Conservation (phyloP, 2,797 vertebrate species). For the Melanogrammus aeglefinus region DNA sequence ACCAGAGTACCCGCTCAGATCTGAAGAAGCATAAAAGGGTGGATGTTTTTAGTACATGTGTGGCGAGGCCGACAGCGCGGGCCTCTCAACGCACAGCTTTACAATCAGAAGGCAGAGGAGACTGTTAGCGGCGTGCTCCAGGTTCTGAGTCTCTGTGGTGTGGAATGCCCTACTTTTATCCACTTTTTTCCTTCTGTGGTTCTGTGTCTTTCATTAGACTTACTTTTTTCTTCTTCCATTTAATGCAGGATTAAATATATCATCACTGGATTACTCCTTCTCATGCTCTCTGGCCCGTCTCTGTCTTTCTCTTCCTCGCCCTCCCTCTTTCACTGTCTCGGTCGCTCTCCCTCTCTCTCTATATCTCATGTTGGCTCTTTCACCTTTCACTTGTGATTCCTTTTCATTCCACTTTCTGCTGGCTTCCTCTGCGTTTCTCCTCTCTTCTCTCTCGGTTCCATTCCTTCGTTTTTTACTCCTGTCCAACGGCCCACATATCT, state of each 20-base stretch:
- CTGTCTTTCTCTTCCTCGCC: slow-evolving; percentile 25
- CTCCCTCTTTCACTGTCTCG: not conserved
- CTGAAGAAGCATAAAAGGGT: slow-evolving; percentile 27
- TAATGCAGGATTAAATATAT: slow-evolving; percentile 73
- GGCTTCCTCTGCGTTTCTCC: not conserved
- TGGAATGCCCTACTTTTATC: slow-evolving; percentile 42
- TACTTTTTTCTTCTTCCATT: slow-evolving; percentile 52
- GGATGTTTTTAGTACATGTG: slow-evolving; percentile 46
- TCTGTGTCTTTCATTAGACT: slow-evolving; percentile 13
- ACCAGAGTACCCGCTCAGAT: not conserved
- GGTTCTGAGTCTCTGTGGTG: slow-evolving; percentile 16
- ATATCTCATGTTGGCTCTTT: not conserved
- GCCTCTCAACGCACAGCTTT: slow-evolving; percentile 44
- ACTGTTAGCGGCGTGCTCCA: slow-evolving; percentile 32
- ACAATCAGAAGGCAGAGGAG: slow-evolving; percentile 52
- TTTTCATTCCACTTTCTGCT: not conserved
- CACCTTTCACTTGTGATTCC: not conserved
- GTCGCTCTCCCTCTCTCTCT: slow-evolving; percentile 9
- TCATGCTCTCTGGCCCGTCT: slow-evolving; percentile 27
- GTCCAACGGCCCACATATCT: not conserved
- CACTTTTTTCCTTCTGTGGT: slow-evolving; percentile 19
- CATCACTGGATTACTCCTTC: slow-evolving; percentile 65
- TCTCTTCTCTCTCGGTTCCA: slow-evolving; percentile 14
- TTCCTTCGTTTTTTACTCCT: not conserved
- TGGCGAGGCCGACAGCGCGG: slow-evolving; percentile 38